phyloP scores from a whole-genome alignment of 1,140 invertebrate genomes.

The Lineus longissimus region DNA sequence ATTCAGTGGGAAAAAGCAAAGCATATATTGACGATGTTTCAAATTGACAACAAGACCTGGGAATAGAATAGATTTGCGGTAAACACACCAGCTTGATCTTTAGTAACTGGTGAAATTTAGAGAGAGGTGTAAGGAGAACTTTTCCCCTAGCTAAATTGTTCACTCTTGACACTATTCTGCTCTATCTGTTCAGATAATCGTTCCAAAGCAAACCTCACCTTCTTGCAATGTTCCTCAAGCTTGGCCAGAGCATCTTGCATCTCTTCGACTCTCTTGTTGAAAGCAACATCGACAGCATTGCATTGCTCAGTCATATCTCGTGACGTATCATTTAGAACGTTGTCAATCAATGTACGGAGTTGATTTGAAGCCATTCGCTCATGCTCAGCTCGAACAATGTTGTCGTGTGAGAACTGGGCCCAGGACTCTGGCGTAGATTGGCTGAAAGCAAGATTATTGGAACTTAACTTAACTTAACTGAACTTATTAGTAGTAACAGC shows the following conservation, averaged over 20 bases:
- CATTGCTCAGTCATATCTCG: conserved; percentile 54
- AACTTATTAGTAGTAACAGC: background rate
- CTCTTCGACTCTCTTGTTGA: conserved; percentile 48
- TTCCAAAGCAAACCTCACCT: conserved; percentile 35
- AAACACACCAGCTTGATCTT: too few species aligned
- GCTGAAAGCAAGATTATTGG: conserved; percentile 42
- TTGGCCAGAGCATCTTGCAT: conserved; percentile 52
- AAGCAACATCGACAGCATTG: conserved; percentile 49
- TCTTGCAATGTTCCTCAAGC: conserved; percentile 52
- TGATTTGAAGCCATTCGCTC: conserved; percentile 55
- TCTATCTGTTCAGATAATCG: too few species aligned
- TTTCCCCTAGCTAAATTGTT: too few species aligned
- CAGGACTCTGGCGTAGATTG: conserved; percentile 55
- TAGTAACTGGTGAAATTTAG: too few species aligned
- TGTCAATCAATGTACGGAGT: conserved; percentile 51
- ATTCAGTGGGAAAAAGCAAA: too few species aligned
- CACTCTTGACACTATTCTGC: too few species aligned
- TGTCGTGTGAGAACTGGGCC: conserved; percentile 56
- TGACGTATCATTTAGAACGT: conserved; percentile 52
- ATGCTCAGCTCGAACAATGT: conserved; percentile 52
- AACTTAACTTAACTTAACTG: background rate
- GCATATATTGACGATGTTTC: too few species aligned
- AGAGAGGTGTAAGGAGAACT: too few species aligned
- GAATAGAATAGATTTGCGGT: too few species aligned
- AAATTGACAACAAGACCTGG: too few species aligned